Evolutionary conservation across 1,140 invertebrate genomes (phyloP), one percentile per base, ranked within the genome.

Genomic region (Drosophila watanabei): DNA sequence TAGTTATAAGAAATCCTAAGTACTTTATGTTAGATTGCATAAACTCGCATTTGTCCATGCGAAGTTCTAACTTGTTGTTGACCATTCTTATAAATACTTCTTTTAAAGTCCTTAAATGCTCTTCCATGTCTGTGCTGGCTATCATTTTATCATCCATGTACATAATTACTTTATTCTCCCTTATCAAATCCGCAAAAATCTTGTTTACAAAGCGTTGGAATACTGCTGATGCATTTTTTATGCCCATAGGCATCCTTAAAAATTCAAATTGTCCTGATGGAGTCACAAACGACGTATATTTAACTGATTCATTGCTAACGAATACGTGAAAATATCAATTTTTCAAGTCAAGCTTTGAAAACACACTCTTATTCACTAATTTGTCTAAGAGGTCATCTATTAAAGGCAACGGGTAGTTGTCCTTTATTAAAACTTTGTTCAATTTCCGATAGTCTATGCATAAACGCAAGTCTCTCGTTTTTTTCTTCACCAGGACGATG

Each of bases 151-250:
- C 52, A 35, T 56, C 32, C 33, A 37, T 39, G 16, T 57, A 39
- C 16, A 57, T 14, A 7, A 57, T 16, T 4, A 49, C 46, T 48
- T 24, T 49, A 28, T 49, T 49, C 16, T 28, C 14, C 2, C 46
- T 1, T 28, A 49, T 49, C 28, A 16, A 49, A 24, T 49, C 46
- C 4, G 46, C 20, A 48, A 46, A 46, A 7, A 46, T 20, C 2
- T 10, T 56, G 13, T 56, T 56, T 56, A 35, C 18, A 9, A 56
- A 35, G 1, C 8, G 52, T 5, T 54, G 52, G 9, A 54, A 35
- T 11, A 56, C 30, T 8, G 52, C 33, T 24, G 13, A 37, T 16
- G 32, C 60, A 37, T 39, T 51, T 35, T 51, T 63, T 8, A 43
- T 43, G 4, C 16, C 39, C 39, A n/a, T 43, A 14, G 39, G 16